These are phyloP conservation scores for Sebastes wilsoni DNA, from an alignment of 2,797 vertebrate species.

Conservation along the genomic window DNA sequence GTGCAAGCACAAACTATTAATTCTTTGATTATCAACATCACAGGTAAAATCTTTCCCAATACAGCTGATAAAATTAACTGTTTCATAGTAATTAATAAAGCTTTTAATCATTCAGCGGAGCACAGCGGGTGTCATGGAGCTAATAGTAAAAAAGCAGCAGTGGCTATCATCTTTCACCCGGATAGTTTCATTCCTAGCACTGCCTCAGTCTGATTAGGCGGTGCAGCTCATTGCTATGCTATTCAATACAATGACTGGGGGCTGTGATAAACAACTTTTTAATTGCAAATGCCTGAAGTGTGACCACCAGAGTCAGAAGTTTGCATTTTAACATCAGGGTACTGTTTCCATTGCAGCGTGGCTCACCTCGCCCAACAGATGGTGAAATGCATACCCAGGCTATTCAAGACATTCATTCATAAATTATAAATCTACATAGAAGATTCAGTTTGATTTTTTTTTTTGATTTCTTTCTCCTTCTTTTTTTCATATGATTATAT, in stretches of 20 bases:
- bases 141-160: constrained; percentile 41
- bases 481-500: neutral
- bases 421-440: constrained; percentile 6
- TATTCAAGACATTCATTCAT: constrained; percentile 4
- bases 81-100: constrained; percentile 39
- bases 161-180: constrained; percentile 60
- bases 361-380: constrained; percentile 46
- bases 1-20: neutral
- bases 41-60: constrained; percentile 4
- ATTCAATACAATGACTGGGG: constrained; percentile 65
- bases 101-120: constrained; percentile 44
- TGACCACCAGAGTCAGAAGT: constrained; percentile 72
- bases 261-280: constrained; percentile 75
- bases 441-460: neutral
- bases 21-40: neutral
- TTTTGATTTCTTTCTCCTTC: neutral
- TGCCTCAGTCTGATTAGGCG: constrained; percentile 58
- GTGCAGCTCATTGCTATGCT: constrained; percentile 66
- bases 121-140: constrained; percentile 34
- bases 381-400: constrained; percentile 26
- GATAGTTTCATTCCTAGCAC: constrained; percentile 53
- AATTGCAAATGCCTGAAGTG: constrained; percentile 77
- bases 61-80: neutral
- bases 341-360: constrained; percentile 27
- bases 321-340: constrained; percentile 55